phyloP scores from a whole-genome alignment of 2,888 invertebrate species.

The Ornithoptera alexandrae region DNA sequence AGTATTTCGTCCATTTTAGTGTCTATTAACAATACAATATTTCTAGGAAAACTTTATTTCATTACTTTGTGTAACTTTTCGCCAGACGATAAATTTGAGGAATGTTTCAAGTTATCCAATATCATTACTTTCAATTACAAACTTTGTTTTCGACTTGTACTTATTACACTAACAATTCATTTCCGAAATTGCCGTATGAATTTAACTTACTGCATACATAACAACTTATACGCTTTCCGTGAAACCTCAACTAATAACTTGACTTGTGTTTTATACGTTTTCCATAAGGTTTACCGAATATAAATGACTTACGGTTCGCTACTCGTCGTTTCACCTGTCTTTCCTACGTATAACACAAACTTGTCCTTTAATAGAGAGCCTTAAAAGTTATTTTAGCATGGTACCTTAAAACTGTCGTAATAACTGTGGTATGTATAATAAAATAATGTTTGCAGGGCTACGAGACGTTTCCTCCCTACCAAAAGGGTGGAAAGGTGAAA shows the following conservation, averaged over 20 bases:
- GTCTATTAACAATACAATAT: no score
- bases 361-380: conserved; percentile 9
- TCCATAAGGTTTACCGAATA: conserved; percentile 46
- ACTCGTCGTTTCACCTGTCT: conserved; percentile 18
- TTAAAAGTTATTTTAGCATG: conserved; percentile 14
- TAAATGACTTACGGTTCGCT: conserved; percentile 37
- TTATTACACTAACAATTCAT: conserved; percentile 35
- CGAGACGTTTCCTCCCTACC: conserved; percentile 42
- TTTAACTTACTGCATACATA: conserved; percentile 31
- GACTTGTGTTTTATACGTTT: conserved; percentile 46
- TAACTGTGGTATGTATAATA: conserved; percentile 27
- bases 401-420: neutral
- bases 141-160: conserved; percentile 33
- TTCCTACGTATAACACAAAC: conserved; percentile 5
- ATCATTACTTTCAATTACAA: conserved; percentile 29
- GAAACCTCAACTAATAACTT: conserved; percentile 40
- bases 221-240: conserved; percentile 32
- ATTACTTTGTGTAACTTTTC: no score
- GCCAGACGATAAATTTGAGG: no score
- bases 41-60: no score
- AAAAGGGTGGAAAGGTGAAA: conserved; percentile 57
- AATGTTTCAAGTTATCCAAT: conserved; percentile 37
- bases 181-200: conserved; percentile 26
- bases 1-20: no score
- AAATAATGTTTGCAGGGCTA: conserved; percentile 54